phyloP scores from a whole-genome alignment of 2,888 invertebrate genomes.

The Lumbricus terrestris region DNA sequence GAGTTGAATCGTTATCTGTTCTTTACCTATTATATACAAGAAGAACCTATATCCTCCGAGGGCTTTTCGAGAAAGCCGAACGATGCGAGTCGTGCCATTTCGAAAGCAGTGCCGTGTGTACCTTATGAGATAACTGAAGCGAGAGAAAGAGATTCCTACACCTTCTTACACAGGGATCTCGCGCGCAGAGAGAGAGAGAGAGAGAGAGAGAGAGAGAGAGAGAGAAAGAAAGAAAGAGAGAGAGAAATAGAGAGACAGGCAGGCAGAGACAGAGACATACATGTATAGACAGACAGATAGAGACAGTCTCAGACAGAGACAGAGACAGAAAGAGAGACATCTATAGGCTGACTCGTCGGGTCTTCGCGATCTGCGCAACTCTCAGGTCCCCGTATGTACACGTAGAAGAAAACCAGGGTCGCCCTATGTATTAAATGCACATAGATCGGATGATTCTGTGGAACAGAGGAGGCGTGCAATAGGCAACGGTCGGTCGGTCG shows the following conservation, averaged over 20 bases:
- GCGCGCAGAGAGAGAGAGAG: neutral
- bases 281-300: too few relatives aligned
- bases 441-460: neutral
- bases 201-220: neutral
- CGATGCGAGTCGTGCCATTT: neutral
- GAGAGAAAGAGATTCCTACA: neutral
- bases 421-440: neutral
- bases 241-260: too few relatives aligned
- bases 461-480: too few relatives aligned
- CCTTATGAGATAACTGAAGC: neutral
- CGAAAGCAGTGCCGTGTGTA: neutral
- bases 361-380: neutral
- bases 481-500: neutral
- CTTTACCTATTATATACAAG: neutral
- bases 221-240: too few relatives aligned
- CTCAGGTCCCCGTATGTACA: neutral
- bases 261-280: too few relatives aligned
- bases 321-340: too few relatives aligned
- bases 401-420: neutral
- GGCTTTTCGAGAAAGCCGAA: neutral
- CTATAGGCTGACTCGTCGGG: neutral
- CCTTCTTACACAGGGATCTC: neutral
- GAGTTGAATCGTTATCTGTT: neutral
- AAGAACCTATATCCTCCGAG: neutral
- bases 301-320: too few relatives aligned